Base-by-base conservation (phyloP, 2,888 invertebrate species). In the Mythimna lalbum region DNA sequence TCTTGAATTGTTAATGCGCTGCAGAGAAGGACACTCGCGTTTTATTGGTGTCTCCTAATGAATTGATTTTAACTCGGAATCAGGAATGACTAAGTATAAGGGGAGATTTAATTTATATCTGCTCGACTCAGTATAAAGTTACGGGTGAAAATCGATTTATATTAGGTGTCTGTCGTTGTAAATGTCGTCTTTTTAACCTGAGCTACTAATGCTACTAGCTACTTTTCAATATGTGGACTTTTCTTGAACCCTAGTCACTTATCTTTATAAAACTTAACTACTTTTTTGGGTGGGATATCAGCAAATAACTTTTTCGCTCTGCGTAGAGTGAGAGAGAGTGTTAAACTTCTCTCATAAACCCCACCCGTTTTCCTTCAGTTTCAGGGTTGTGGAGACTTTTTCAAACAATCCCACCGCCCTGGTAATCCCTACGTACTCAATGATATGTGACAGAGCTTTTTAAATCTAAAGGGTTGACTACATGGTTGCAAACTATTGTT, bases 1-100 rank as follows among this genome's bases (percentile, higher is more conserved):
- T 81, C 85, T 91, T 91, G 91, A 91, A 91, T 91, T 88, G 90
- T 90, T 91, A 91, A 91, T 91, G 89, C 86, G 87, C 87, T 86
- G 81, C 69, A 77, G 79, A 85, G 79, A 84, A 74, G 83, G 82
- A 80, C 78, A 79, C 83, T 82, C 77, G 81, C 87, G 83, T 88
- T 89, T 87, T 87, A 87, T 87, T 86, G 78, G 84, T 78, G 78
- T 76, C 77, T 76, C 78, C 80, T 90, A 90, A 90, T 90, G 88
- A 90, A 90, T 90, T 88, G 90, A 88, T 86, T 90, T 89, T 86
- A 87, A 82, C 88, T 81, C 68, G 74, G 85, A 84, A 86, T 87
- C 82, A 82, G 72, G 84, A 87, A 88, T 83, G 80, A 83, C 75
- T 84, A 83, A 80, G 78, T 81, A 72, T 74, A 78, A 81, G 63